These are phyloP conservation scores for Scarus forsteni DNA, from an alignment of 2,797 vertebrate genomes.

Conservation along the genomic window DNA sequence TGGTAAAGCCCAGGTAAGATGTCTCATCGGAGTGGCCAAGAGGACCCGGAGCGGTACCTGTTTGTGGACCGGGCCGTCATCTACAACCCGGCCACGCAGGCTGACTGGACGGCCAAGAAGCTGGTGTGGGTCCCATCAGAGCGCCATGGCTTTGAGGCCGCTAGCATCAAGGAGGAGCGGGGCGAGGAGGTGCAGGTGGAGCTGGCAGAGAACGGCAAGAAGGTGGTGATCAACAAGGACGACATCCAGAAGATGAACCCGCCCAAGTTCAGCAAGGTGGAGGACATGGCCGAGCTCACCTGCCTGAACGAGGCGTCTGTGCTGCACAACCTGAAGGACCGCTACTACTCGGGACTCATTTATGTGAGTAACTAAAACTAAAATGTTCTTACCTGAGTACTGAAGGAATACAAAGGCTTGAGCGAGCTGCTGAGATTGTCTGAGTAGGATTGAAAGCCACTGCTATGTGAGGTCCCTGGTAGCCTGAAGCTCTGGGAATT, in stretches of 20 bases:
- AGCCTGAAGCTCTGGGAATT: too few species aligned
- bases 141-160: conserved; percentile 95
- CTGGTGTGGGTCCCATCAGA: conserved; percentile 97
- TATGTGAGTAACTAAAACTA: conserved; percentile 88
- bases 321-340: conserved; percentile 95
- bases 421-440: too few species aligned
- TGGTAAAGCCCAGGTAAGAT: conserved; percentile 80
- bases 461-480: too few species aligned
- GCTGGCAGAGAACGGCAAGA: conserved; percentile 95
- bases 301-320: conserved; percentile 97
- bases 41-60: conserved; percentile 96
- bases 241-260: conserved; percentile 99
- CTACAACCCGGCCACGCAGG: conserved; percentile 97
- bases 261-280: conserved; percentile 97
- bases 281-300: conserved; percentile 97
- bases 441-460: too few species aligned
- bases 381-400: too few species aligned
- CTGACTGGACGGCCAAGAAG: conserved; percentile 97
- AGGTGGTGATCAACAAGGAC: conserved; percentile 94
- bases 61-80: conserved; percentile 97
- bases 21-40: conserved; percentile 92
- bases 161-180: conserved; percentile 92
- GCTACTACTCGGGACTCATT: conserved; percentile 97
- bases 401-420: too few species aligned
- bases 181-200: conserved; percentile 94